Evolutionary conservation across 2,888 invertebrate genomes (phyloP), one percentile per base, ranked within the genome.

Genomic region (Pediacus dermestoides): DNA sequence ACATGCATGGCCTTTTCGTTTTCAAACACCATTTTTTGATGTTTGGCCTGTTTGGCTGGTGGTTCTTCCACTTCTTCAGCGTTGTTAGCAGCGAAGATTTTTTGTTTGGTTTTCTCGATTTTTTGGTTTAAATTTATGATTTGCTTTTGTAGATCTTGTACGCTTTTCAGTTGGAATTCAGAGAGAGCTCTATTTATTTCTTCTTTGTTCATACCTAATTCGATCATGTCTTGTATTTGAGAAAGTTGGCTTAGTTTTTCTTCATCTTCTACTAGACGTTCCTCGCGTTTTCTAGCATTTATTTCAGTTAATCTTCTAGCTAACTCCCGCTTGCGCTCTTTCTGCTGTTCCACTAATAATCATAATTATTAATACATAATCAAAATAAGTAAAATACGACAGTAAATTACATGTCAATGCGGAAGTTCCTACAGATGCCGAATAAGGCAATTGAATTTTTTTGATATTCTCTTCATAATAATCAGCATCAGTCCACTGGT

Each of bases 191-290:
- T 77, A 16, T 64, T 63, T 6, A 64, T 50, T 45, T 62, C 61
- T 57, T 86, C 84, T 34, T 82, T 80, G 6, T 81, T 77, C 49
- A 86, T 83, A 0, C 83, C 82, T 58, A 85, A 82, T 51, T 89
- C 85, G 41, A 86, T 74, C 54, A 84, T 70, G 52, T 85, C 88
- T 67, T 88, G 83, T 41, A 91, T 76, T 28, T 82, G 78, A 30
- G 84, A 69, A 16, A 93, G 67, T 52, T 87, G 82, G 57, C 81
- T 81, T 21, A 94, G 66, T 60, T 87, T 87, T 51, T 91, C 88
- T 61, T 93, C 91, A 60, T 94, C 93, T 61, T 89, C 89, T 2
- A 84, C 85, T 15, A 94, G 71, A 61, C 88, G 82, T 64, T 93
- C 92, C 58, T 88, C 87, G 48, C 93, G 74, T 63, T 91, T 88